Conservation (phyloP, 2,888 invertebrate genomes). For the Dicyrtomina minuta region DNA sequence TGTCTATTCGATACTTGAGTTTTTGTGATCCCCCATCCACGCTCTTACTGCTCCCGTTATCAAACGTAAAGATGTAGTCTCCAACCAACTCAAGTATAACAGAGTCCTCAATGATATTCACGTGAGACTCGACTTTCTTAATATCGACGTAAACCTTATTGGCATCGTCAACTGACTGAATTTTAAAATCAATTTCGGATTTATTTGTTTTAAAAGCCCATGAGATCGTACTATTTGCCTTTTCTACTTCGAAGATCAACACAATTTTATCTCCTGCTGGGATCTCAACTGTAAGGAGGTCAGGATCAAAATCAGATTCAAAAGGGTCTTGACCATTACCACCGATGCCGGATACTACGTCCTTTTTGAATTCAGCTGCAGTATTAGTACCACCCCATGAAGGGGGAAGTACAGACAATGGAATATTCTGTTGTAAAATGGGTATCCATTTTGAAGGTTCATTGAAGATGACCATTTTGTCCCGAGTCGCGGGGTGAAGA, state of each 20-base stretch:
- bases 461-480: too few relatives aligned
- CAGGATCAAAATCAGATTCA: too few relatives aligned
- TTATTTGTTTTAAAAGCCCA: slow-evolving; percentile 27
- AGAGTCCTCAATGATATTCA: slow-evolving; percentile 7
- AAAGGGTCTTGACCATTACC: too few relatives aligned
- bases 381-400: too few relatives aligned
- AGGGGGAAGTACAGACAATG: too few relatives aligned
- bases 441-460: too few relatives aligned
- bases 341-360: too few relatives aligned
- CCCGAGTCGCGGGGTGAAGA: too few relatives aligned
- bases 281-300: background rate
- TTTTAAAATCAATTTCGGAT: slow-evolving; percentile 24
- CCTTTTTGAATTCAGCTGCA: too few relatives aligned
- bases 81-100: slow-evolving; percentile 21
- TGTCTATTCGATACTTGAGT: slow-evolving; percentile 18
- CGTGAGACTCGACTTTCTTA: slow-evolving; percentile 24
- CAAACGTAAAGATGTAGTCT: slow-evolving; percentile 29
- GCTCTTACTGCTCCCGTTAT: slow-evolving; percentile 19
- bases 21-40: background rate
- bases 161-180: slow-evolving; percentile 20
- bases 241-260: slow-evolving; percentile 7
- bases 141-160: slow-evolving; percentile 28
- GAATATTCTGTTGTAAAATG: too few relatives aligned
- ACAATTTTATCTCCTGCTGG: slow-evolving; percentile 26
- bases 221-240: slow-evolving; percentile 14